These are phyloP conservation scores for Ctenomys sociabilis DNA, from an alignment of 2,113 vertebrate species.

Conservation along the genomic window DNA sequence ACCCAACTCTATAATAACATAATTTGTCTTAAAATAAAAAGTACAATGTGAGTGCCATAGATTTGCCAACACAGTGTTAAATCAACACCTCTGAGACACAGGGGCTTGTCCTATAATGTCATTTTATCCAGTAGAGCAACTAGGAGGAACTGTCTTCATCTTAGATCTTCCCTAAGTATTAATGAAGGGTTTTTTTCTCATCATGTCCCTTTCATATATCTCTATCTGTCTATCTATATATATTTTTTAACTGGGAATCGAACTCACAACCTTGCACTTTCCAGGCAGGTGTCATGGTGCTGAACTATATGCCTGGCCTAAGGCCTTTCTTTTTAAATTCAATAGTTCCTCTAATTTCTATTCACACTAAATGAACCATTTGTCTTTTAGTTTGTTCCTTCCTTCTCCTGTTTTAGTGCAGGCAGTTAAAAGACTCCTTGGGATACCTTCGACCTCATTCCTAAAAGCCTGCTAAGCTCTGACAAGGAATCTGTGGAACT, in stretches of 20 bases:
- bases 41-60: background rate
- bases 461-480: background rate
- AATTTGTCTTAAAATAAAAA: background rate
- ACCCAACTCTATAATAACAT: background rate
- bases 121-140: background rate
- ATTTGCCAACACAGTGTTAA: background rate
- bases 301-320: too few species aligned
- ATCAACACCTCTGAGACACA: background rate
- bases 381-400: background rate
- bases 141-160: background rate
- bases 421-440: background rate
- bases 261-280: too few species aligned
- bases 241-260: too few species aligned
- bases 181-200: background rate
- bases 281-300: too few species aligned
- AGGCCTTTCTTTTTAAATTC: background rate
- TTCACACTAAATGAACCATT: background rate
- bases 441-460: background rate
- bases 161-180: background rate
- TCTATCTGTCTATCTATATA: too few species aligned
- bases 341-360: constrained; percentile 3
- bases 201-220: background rate
- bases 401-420: background rate
- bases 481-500: background rate
- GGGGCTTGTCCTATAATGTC: background rate